A percentile compares a stretch with the other conserved stretches of the same genome.
Evolutionary conservation across 2,888 invertebrate genomes (phyloP).

Genomic region (Syrista parreyssii): DNA sequence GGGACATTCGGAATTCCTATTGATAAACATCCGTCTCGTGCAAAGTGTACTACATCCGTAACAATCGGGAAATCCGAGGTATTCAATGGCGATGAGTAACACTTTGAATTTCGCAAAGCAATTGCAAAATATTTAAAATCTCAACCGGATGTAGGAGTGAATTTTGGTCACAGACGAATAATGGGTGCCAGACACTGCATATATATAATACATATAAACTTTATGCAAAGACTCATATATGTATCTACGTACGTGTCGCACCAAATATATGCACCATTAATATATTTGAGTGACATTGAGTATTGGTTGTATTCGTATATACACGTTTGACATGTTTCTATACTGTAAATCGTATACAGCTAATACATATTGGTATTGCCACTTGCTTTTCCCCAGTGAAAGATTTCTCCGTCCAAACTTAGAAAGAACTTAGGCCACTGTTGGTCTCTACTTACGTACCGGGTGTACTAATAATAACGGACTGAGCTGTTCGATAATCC

Average conservation of each 20-base stretch:
- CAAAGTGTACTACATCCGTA: neutral
- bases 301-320: neutral
- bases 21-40: neutral
- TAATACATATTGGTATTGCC: neutral
- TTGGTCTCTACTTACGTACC: slow-evolving; percentile 20
- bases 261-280: neutral
- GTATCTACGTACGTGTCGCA: neutral
- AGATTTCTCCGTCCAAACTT: slow-evolving; percentile 37
- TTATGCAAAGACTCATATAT: neutral
- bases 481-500: neutral
- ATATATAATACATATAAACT: neutral
- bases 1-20: neutral
- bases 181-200: neutral
- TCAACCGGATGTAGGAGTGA: neutral
- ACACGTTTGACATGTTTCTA: neutral
- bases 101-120: neutral
- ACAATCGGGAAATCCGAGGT: neutral
- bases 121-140: neutral
- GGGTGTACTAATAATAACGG: slow-evolving; percentile 8
- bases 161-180: neutral
- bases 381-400: slow-evolving; percentile 29
- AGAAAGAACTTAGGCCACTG: slow-evolving; percentile 16
- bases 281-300: neutral
- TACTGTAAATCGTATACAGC: neutral
- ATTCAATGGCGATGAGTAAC: neutral